Base-by-base conservation (phyloP, 2,888 invertebrate genomes). In the Escarpia spicata region DNA sequence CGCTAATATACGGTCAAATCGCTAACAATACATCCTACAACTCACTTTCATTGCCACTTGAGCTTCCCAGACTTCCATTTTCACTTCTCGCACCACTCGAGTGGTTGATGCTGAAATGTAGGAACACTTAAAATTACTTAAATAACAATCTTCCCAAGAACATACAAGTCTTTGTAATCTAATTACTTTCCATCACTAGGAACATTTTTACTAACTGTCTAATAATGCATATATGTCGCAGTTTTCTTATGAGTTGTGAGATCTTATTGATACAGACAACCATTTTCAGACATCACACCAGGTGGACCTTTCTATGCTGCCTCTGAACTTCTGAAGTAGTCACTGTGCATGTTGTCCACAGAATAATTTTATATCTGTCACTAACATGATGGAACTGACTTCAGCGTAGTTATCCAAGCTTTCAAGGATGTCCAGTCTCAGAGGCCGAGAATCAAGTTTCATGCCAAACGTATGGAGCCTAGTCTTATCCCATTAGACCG, bases 81-180 rank as follows among this genome's bases (percentile, higher is more conserved):
- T 89, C 44, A 19, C 90, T 45, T 90, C 91, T 92, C 26, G 92
- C 10, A 2, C 89, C 92, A 92, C 91, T 92, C 45, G 93, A 92
- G 4, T 91, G 90, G 60, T 92, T 91, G 43, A 93, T 45, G 52
- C 93, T 93, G 45, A 43, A 92, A 91, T 26, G n/a, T 45, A 91
- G 19, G 75, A 75, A 75, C 75, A 75, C 6, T 3, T 75, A 15
- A 44, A 43, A 91, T n/a, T n/a, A 91, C 0, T 43, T 19, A 19
- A 91, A 91, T 15, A 43, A 43, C 44, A 44, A 91, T 44, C 26
- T 43, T 91, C n/a, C 43, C 43, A 15, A 43, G 44, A 91, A n/a
- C 44, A 91, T 19, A 91, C 26, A 6, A 43, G 37, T 44, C n/a
- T 43, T 44, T 31, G 6, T 44, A 26, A 3, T 91, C 4, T 44